Evolutionary conservation across 2,113 vertebrate genomes (phyloP), one percentile per base, ranked within the genome.

Genomic region (Ptyas mucosa): DNA sequence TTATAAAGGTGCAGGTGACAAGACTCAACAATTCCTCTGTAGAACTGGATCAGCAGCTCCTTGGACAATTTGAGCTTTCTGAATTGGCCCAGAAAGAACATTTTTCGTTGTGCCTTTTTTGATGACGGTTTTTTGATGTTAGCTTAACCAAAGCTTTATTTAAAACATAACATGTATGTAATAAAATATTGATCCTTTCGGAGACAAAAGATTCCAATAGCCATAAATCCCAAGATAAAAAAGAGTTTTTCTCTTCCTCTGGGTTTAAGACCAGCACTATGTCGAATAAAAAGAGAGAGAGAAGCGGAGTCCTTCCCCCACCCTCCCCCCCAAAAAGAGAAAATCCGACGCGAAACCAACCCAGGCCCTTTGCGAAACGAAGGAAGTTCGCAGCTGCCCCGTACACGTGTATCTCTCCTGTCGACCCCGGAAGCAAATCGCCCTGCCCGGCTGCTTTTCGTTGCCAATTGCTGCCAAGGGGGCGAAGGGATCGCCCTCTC

Each of bases 371-470:
- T 43, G 75, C 75, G 18, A 81, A 81, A 43, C 4, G 26, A 87
- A 87, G 86, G 86, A 49, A 51, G 46, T 87, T 87, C 51, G 24
- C 86, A 52, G 86, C 11, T 51, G n/a, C 53, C 53, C 15, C 11
- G 8, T 29, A 15, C 43, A 26, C 90, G 69, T 29, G 21, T 29
- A 34, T 2, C 2, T 7, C 81, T 43, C 46, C 11, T 5, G 26
- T 21, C 86, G 46, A 26, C 24, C 88, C 94, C 90, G 94, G 94
- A 95, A 93, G 3, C 89, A 1, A 43, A 23, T 92, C 85, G 29
- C 20, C 4, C 7, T 8, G 1, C 0, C 8, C 20, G 46, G 1
- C 9, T 90, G 61, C 46, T 12, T 46, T 46, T 49, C 85, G 89
- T 81, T 75, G 8, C 34, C 43, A 43, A 52, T 26, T 18, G 86